These are phyloP conservation scores for Ptilonorhynchus violaceus DNA, from an alignment of 2,113 vertebrate genomes.

Conservation along the genomic window DNA sequence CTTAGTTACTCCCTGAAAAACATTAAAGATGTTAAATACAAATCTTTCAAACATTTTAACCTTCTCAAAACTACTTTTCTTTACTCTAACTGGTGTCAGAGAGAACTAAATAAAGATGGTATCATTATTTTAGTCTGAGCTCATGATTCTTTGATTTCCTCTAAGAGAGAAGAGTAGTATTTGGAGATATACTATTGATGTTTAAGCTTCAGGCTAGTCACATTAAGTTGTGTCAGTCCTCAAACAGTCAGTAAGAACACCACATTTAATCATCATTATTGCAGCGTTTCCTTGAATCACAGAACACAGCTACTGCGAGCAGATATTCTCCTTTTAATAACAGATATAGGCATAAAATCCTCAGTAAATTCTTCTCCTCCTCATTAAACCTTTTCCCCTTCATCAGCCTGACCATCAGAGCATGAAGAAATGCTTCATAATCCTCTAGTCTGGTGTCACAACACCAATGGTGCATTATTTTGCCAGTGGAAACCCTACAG, in stretches of 20 bases:
- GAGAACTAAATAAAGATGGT: neutral
- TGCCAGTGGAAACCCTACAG: neutral
- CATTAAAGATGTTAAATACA: neutral
- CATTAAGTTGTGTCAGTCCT: neutral
- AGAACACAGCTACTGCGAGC: neutral
- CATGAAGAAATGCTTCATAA: conserved; percentile 26
- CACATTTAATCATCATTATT: neutral
- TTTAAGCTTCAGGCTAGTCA: neutral
- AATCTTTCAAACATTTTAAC: neutral
- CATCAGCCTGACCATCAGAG: neutral
- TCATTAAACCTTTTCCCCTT: conserved; percentile 18
- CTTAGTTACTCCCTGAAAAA: neutral
- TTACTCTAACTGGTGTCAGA: neutral
- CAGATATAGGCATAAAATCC: neutral
- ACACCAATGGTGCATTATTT: neutral
- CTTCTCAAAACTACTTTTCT: neutral
- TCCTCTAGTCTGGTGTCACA: conserved; percentile 16
- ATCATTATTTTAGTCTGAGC: neutral
- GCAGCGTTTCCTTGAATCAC: neutral
- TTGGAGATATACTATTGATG: neutral
- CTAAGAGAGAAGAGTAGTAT: neutral
- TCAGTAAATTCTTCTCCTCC: neutral
- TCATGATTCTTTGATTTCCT: neutral
- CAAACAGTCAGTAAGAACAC: neutral
- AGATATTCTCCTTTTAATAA: neutral